phyloP scores from a whole-genome alignment of 2,113 vertebrate species.

The Podilymbus podiceps region DNA sequence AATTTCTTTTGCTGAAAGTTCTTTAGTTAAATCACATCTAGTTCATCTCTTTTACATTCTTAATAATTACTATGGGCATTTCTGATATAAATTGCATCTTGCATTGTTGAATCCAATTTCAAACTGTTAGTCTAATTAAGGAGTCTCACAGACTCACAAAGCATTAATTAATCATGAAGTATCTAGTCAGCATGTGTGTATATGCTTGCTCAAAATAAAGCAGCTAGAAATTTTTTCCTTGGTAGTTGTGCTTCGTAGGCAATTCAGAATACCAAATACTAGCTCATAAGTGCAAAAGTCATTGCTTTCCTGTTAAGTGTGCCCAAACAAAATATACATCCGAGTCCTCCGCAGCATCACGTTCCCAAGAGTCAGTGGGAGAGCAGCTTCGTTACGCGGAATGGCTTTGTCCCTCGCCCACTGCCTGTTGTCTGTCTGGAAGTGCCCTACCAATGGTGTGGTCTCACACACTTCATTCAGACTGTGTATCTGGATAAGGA shows the following conservation, averaged over 20 bases:
- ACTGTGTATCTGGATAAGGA: not conserved
- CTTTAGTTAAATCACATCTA: not conserved
- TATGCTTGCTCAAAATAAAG: not conserved
- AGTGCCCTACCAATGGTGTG: not conserved
- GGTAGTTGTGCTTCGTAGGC: not conserved
- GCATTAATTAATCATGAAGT: not conserved
- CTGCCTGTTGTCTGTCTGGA: not conserved
- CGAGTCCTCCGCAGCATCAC: not conserved
- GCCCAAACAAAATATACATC: not conserved
- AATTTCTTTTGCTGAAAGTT: not conserved
- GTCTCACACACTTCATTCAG: not conserved
- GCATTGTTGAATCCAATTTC: not conserved
- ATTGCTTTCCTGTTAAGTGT: not conserved
- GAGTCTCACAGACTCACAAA: not conserved
- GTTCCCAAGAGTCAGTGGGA: not conserved
- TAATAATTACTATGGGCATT: not conserved
- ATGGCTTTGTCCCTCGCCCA: not conserved
- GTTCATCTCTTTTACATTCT: not conserved
- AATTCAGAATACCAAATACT: not conserved
- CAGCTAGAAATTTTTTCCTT: not conserved
- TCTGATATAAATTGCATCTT: not conserved
- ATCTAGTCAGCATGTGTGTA: not conserved
- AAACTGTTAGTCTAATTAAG: conserved; percentile 3
- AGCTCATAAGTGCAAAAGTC: not conserved
- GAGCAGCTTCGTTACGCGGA: not conserved